phyloP scores from a whole-genome alignment of 2,797 vertebrate species.

The Spinus olivaceus region DNA sequence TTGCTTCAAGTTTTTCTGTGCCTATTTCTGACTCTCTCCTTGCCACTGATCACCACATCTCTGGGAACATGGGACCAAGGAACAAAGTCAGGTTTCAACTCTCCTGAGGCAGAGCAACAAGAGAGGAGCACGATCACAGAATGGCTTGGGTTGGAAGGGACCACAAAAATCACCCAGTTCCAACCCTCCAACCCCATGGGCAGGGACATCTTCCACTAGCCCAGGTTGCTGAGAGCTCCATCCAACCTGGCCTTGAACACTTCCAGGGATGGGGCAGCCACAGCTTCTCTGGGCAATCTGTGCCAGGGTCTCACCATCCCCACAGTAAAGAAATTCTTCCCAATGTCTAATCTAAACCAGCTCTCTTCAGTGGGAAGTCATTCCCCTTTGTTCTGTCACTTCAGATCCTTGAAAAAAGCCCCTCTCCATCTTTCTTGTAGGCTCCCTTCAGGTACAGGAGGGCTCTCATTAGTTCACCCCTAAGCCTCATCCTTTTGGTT shows the following conservation, averaged over 20 bases:
- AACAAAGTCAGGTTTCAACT: not conserved
- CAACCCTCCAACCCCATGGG: not conserved
- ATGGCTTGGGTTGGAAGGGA: not conserved
- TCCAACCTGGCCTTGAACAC: not conserved
- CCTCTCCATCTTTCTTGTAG: not conserved
- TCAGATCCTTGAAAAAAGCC: not conserved
- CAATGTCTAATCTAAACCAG: not conserved
- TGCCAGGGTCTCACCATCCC: rapidly evolving
- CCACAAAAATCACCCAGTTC: not conserved
- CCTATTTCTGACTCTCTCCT: not conserved
- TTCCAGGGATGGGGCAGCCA: not conserved
- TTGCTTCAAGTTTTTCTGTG: not conserved
- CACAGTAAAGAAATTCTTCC: not conserved
- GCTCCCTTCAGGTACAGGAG: not conserved
- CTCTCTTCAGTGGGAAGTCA: not conserved
- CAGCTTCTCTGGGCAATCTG: not conserved
- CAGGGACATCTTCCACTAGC: not conserved
- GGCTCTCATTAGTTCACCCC: not conserved
- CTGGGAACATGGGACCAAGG: not conserved
- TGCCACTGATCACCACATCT: not conserved
- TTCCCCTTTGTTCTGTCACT: not conserved
- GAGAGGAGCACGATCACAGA: not conserved
- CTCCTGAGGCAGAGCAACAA: rapidly evolving
- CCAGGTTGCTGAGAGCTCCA: not conserved
- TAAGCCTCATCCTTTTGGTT: not conserved